Evolutionary conservation across 1,140 invertebrate species (phyloP), one percentile per base, ranked within the genome.

Genomic region (Saccostrea echinata): DNA sequence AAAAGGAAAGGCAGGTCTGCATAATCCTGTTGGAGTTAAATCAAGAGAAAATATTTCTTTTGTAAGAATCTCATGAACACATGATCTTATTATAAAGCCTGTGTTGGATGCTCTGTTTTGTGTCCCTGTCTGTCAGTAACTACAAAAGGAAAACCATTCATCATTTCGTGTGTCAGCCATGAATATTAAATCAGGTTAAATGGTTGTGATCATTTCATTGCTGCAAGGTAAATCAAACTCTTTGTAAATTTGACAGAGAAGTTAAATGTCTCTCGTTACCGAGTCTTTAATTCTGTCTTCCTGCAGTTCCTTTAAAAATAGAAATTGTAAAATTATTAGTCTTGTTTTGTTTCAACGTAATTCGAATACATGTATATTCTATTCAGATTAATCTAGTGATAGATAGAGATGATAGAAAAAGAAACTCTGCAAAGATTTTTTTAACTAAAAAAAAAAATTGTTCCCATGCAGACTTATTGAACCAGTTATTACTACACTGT

Each of bases 171-270:
- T 76, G 8, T 76, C 30, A 76, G n/a, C 16, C 68, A 76, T 76
- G 68, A 9, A 76, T 76, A 76, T 76, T 76, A 61, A 57, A 33
- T 76, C 68, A 76, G 68, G 68, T 76, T 76, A 30, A 76, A 76
- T 76, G 68, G 68, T 76, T 76, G 68, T 76, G 68, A 76, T 76
- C 27, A 30, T 76, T 71, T 71, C 21, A 24, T 33, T 76, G 68
- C 30, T 76, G 9, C 68, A 76, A 9, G 27, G 27, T 76, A 27
- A 76, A 9, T 35, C 13, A 68, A 76, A 33, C 24, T 76, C 24
- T 71, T 71, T 13, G 13, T 33, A 27, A 27, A 43, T 43, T 43
- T 43, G 4, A 43, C 43, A 43, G 43, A 43, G 43, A 43, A 43
- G 43, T 43, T 43, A 9, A 43, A 43, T 9, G 43, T 6, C 4